Conservation (phyloP, 2,797 vertebrate genomes). For the Bucorvus abyssinicus region DNA sequence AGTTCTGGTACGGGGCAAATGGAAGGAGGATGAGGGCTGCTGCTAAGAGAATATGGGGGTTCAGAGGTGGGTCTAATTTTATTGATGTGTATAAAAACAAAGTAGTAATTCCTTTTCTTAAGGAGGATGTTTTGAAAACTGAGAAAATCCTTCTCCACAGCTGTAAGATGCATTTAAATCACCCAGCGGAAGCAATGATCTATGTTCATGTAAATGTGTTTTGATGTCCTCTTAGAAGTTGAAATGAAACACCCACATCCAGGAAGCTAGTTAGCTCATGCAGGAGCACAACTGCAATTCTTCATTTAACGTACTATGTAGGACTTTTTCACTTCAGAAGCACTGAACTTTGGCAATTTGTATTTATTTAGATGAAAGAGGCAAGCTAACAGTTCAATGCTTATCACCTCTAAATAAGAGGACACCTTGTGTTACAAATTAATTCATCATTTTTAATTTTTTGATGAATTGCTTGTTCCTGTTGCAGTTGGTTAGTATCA, state of each 20-base stretch:
- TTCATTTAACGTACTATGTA: neutral
- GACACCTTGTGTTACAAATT: neutral
- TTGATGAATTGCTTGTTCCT: slow-evolving; percentile 3
- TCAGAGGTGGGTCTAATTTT: neutral
- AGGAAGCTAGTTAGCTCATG: slow-evolving; percentile 55
- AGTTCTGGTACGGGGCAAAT: neutral
- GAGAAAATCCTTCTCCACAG: slow-evolving; percentile 43
- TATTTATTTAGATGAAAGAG: slow-evolving; percentile 27
- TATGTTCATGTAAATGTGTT: slow-evolving; percentile 65
- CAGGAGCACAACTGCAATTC: slow-evolving; percentile 35
- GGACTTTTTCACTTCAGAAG: slow-evolving; percentile 45
- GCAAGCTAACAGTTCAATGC: neutral
- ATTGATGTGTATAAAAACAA: neutral
- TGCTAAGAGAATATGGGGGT: neutral
- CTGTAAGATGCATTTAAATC: slow-evolving; percentile 60
- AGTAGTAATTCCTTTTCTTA: slow-evolving; percentile 11
- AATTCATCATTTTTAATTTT: neutral
- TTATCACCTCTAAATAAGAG: neutral
- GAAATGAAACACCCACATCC: slow-evolving; percentile 60
- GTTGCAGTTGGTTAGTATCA: neutral
- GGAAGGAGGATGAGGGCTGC: neutral
- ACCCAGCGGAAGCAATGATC: slow-evolving; percentile 44
- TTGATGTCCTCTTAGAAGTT: slow-evolving; percentile 64
- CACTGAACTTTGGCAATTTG: slow-evolving; percentile 13
- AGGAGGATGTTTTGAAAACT: slow-evolving; percentile 11